Evolutionary conservation across 2,113 vertebrate genomes (phyloP).

Genomic region (Gymnogyps californianus): DNA sequence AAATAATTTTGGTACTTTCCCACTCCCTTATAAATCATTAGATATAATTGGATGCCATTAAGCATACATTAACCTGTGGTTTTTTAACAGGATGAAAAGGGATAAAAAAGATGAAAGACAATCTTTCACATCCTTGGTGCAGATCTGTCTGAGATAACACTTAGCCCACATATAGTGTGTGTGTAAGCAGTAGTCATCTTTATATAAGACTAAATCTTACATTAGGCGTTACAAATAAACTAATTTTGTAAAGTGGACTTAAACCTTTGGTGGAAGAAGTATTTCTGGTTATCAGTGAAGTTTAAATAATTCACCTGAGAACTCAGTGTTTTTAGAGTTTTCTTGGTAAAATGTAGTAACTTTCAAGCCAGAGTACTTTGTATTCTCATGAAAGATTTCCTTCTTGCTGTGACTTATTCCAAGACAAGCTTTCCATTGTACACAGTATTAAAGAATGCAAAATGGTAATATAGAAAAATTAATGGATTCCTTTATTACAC

Average conservation of each 20-base stretch:
- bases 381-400: conserved; percentile 23
- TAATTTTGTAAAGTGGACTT: not conserved
- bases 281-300: not conserved
- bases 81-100: not conserved
- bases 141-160: not conserved
- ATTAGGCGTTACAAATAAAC: not conserved
- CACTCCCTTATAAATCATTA: not conserved
- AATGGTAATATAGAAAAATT: not conserved
- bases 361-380: not conserved
- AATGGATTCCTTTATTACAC: not conserved
- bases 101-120: not conserved
- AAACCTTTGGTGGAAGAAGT: not conserved
- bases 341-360: not conserved
- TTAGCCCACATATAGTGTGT: not conserved
- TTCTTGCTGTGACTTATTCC: conserved; percentile 23
- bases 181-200: not conserved
- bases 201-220: not conserved
- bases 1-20: not conserved
- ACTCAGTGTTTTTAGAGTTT: not conserved
- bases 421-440: conserved; percentile 32
- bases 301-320: conserved; percentile 41
- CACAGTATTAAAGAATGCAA: not conserved
- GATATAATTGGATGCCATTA: not conserved
- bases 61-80: not conserved
- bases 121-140: not conserved